Percentiles rank a stretch among this genome's conserved stretches.
Conservation (phyloP, 2,797 vertebrate species). For the Poecilia picta region DNA sequence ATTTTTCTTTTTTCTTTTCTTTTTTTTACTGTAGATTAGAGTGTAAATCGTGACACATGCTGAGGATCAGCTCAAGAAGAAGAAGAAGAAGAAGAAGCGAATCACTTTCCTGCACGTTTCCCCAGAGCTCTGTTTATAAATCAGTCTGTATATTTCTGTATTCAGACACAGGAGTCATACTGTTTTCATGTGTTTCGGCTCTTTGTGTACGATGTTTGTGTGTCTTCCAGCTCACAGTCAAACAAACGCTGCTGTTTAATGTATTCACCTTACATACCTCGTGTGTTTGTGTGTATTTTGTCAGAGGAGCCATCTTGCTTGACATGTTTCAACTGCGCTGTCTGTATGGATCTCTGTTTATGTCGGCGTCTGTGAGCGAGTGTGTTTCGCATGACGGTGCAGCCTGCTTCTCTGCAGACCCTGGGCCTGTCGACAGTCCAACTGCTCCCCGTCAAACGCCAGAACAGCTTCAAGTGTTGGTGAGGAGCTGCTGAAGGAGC, state of each 20-base stretch:
- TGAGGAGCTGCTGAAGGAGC: slow-evolving; percentile 68
- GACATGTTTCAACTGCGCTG: slow-evolving; percentile 55
- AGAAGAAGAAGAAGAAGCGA: slow-evolving; percentile 72
- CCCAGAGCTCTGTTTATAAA: slow-evolving; percentile 60
- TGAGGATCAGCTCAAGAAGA: slow-evolving; percentile 77
- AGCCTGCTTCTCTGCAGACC: slow-evolving; percentile 62
- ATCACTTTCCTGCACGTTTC: slow-evolving; percentile 63
- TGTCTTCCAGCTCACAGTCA: slow-evolving; percentile 23
- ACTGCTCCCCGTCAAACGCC: slow-evolving; percentile 74
- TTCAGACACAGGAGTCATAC: slow-evolving; percentile 42
- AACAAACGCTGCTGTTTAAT: slow-evolving; percentile 33
- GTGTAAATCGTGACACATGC: slow-evolving; percentile 78
- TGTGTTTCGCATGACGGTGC: slow-evolving; percentile 39
- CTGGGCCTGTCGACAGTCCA: slow-evolving; percentile 71
- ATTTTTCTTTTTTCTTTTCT: slow-evolving; percentile 24
- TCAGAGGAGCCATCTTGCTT: slow-evolving; percentile 49
- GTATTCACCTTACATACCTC: slow-evolving; percentile 36
- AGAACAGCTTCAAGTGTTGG: slow-evolving; percentile 74
- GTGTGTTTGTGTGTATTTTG: slow-evolving; percentile 56
- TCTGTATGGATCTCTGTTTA: slow-evolving; percentile 56
- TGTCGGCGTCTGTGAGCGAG: slow-evolving; percentile 33
- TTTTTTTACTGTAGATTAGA: slow-evolving; percentile 71
- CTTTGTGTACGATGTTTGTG: slow-evolving; percentile 35
- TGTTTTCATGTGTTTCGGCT: slow-evolving; percentile 53
- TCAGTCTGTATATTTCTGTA: slow-evolving; percentile 57